phyloP scores from a whole-genome alignment of 2,888 invertebrate genomes.

The Rhamnusium bicolor region DNA sequence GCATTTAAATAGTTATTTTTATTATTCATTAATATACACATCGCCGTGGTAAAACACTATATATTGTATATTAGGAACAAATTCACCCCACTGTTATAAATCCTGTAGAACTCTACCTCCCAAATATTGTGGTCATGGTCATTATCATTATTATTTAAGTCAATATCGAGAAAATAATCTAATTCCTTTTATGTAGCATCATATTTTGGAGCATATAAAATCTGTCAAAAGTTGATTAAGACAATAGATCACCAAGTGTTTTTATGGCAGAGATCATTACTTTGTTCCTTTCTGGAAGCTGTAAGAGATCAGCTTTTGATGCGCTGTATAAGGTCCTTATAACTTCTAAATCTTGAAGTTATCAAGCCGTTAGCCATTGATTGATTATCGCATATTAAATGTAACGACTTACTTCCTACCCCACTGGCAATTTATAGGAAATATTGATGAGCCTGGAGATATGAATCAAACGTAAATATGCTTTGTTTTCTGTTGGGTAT shows the following conservation, averaged over 20 bases:
- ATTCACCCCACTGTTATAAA: too few relatives aligned
- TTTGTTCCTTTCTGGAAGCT: constrained; percentile 43
- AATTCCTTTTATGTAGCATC: neutral
- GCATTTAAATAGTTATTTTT: too few relatives aligned
- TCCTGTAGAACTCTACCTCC: too few relatives aligned
- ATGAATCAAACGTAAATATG: neutral
- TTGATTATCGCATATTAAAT: constrained; percentile 56
- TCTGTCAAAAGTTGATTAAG: constrained; percentile 41
- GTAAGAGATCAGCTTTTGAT: constrained; percentile 46
- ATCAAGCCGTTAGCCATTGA: constrained; percentile 59
- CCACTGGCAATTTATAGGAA: constrained; percentile 30
- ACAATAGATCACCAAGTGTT: constrained; percentile 43
- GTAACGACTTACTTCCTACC: constrained; percentile 46
- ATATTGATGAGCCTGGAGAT: constrained; percentile 28
- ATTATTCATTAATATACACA: too few relatives aligned
- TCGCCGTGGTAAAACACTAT: too few relatives aligned
- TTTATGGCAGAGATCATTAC: constrained; percentile 45
- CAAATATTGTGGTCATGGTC: too few relatives aligned
- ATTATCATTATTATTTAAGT: neutral
- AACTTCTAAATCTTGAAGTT: constrained; percentile 38
- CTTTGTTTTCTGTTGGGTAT: neutral
- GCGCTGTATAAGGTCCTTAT: constrained; percentile 27
- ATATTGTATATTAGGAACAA: too few relatives aligned
- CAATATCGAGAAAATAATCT: constrained; percentile 7
- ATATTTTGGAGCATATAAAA: constrained; percentile 14